These are phyloP conservation scores for Scomber japonicus DNA, from an alignment of 2,113 vertebrate species.

Conservation along the genomic window DNA sequence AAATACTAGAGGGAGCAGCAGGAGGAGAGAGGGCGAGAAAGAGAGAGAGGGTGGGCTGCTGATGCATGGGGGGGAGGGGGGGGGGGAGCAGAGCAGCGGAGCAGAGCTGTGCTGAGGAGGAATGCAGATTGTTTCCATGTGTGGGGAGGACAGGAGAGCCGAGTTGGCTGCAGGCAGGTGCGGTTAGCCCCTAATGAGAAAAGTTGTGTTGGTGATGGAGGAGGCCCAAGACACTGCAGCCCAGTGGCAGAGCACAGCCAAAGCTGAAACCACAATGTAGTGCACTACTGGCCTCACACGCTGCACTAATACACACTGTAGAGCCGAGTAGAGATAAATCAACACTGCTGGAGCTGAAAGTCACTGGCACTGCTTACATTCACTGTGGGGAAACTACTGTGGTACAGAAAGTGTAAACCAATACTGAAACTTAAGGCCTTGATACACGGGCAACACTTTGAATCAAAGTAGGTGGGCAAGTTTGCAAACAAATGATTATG, in stretches of 20 bases:
- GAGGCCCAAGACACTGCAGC: conserved; percentile 79
- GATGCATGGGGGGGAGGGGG: conserved; percentile 42
- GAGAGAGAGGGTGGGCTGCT: conserved; percentile 54
- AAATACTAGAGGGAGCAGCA: conserved; percentile 72
- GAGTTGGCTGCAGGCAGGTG: conserved; percentile 82
- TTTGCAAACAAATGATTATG: conserved; percentile 26
- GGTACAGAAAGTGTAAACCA: conserved; percentile 77
- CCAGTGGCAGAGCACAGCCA: conserved; percentile 76
- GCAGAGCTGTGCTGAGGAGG: conserved; percentile 67
- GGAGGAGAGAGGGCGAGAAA: conserved; percentile 52
- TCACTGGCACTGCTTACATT: conserved; percentile 68
- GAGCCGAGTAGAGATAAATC: conserved; percentile 76
- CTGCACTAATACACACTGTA: conserved; percentile 77
- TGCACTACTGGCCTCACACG: conserved; percentile 77
- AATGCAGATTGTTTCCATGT: conserved; percentile 86
- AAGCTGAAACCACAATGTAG: conserved; percentile 80
- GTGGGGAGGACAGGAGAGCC: conserved; percentile 75
- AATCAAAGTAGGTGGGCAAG: conserved; percentile 52
- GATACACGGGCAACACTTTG: conserved; percentile 59
- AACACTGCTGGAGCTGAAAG: conserved; percentile 73
- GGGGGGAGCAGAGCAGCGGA: conserved; percentile 9
- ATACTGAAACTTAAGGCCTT: conserved; percentile 74
- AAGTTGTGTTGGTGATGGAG: conserved; percentile 83
- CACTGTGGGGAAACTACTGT: conserved; percentile 65
- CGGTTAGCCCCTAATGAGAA: conserved; percentile 85